Evolutionary conservation across 2,113 vertebrate species (phyloP).

Genomic region (Marmota flaviventris): DNA sequence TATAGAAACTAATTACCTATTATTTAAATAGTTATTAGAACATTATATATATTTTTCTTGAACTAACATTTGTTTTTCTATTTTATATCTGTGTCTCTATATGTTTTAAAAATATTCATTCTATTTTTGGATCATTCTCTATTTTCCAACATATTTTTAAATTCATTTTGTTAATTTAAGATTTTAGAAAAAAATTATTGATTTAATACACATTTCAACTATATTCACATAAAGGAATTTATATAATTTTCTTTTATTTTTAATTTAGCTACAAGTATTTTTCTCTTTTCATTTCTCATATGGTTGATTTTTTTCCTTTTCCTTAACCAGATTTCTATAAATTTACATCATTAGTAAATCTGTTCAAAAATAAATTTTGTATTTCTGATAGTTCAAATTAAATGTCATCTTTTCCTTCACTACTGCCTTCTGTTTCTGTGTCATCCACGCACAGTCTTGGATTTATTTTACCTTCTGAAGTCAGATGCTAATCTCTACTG

Average conservation of each 20-base stretch:
- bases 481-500: background rate
- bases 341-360: background rate
- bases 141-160: background rate
- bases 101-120: background rate
- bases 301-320: background rate
- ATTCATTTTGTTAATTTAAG: background rate
- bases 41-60: background rate
- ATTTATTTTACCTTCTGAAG: background rate
- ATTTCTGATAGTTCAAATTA: background rate
- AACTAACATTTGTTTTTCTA: background rate
- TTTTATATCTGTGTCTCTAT: background rate
- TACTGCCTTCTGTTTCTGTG: background rate
- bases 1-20: background rate
- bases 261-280: background rate
- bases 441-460: background rate
- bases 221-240: background rate
- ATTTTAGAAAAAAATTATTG: background rate
- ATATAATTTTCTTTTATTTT: background rate
- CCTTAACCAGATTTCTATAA: background rate
- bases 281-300: background rate
- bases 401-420: background rate
- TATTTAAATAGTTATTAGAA: background rate
- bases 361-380: background rate
- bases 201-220: background rate
- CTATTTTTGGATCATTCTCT: background rate